Evolutionary conservation across 2,113 vertebrate species (phyloP), one percentile per base, ranked within the genome.

Genomic region (Salvelinus alpinus): DNA sequence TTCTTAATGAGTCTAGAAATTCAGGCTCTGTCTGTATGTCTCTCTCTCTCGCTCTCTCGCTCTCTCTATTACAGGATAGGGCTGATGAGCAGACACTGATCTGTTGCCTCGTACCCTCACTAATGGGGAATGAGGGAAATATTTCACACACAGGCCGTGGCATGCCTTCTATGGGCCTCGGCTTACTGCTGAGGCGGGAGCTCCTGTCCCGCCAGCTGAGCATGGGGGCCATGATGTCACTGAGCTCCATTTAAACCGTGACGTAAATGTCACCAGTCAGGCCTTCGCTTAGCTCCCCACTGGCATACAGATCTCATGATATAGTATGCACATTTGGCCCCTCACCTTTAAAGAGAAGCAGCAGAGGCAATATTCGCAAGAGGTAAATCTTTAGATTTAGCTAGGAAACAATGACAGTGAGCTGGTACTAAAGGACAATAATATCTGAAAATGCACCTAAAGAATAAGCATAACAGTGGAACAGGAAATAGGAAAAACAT

Each of bases 81-180:
- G 69, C 70, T 29, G 71, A 69, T 59, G 68, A 54, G 64, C 38
- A 65, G 82, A 80, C 71, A 83, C 72, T 7, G 22, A 64, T 81
- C 81, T 72, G 81, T 76, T 82, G 79, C 60, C 47, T 69, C 44
- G 8, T 76, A 87, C 80, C 83, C 80, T 74, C 78, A 79, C 78
- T 82, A 71, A 76, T 77, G 72, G 70, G 90, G 90, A 93, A 93
- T 87, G 82, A 85, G 54, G 82, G 87, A 89, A 89, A 91, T 91
- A 90, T 87, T 88, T 92, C 89, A 87, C 91, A 88, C 90, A 81
- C 74, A 44, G 81, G 84, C 76, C 77, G 64, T 83, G 90, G 83
- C 64, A 84, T 93, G 91, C 92, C 91, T 91, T 93, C 85, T 90
- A 91, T 91, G 91, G 89, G 86, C 86, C 82, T 87, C 81, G 44